Percentiles rank a stretch among this genome's conserved stretches.
phyloP scores from a whole-genome alignment of 2,888 invertebrate species.

The Dasysyrphus tricinctus region DNA sequence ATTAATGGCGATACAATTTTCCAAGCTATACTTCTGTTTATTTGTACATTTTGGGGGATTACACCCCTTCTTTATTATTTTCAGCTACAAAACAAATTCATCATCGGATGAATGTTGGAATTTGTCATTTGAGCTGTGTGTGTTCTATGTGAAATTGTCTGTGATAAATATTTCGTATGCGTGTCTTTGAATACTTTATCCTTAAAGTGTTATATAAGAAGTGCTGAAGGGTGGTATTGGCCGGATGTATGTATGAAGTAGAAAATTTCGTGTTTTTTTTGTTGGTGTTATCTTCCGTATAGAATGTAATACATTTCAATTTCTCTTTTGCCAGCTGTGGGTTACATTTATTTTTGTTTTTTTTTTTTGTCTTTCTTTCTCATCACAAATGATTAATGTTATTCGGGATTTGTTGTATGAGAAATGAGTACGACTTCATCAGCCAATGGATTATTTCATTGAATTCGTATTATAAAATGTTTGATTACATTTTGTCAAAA shows the following conservation, averaged over 20 bases:
- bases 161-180: slow-evolving; percentile 56
- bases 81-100: slow-evolving; percentile 40
- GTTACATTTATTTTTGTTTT: slow-evolving; percentile 29
- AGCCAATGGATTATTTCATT: slow-evolving; percentile 9
- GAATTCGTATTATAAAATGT: neutral
- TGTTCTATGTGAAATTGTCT: slow-evolving; percentile 47
- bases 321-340: slow-evolving; percentile 28
- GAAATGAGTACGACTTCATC: slow-evolving; percentile 5
- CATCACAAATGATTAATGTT: slow-evolving; percentile 55
- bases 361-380: neutral
- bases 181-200: slow-evolving; percentile 44
- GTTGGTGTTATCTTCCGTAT: neutral
- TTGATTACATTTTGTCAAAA: neutral
- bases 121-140: slow-evolving; percentile 51
- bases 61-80: neutral
- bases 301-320: slow-evolving; percentile 45
- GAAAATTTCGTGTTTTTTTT: neutral
- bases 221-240: neutral
- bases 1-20: slow-evolving; percentile 53
- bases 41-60: slow-evolving; percentile 18
- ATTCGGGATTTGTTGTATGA: neutral
- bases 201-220: slow-evolving; percentile 9
- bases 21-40: slow-evolving; percentile 27
- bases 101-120: slow-evolving; percentile 45
- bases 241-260: neutral